Conservation (phyloP, 2,113 vertebrate species). For the Microtus pennsylvanicus region DNA sequence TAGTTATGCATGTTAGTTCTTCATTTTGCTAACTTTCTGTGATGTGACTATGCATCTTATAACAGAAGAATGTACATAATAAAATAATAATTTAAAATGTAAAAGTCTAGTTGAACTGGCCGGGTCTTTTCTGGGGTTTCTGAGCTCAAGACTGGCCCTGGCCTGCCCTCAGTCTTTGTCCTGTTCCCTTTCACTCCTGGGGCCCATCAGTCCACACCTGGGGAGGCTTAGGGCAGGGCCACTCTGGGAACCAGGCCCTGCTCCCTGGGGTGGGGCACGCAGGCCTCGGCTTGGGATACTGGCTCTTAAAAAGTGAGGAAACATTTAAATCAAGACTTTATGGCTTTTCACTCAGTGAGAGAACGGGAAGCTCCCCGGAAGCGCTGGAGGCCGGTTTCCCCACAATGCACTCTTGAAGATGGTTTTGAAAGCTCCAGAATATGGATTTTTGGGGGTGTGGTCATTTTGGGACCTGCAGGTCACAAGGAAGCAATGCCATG, state of each 20-base stretch:
- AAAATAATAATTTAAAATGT: background rate
- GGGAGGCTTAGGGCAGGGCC: background rate
- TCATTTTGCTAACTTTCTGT: background rate
- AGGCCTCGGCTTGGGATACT: background rate
- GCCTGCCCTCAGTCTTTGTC: too few species aligned
- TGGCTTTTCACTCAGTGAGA: background rate
- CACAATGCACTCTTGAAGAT: background rate
- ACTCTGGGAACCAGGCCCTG: background rate
- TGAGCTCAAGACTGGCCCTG: background rate
- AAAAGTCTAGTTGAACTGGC: background rate
- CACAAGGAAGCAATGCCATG: background rate
- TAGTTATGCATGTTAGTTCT: background rate
- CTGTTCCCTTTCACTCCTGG: background rate
- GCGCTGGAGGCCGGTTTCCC: background rate
- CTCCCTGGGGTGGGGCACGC: background rate
- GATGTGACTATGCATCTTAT: background rate
- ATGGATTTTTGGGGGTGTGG: background rate
- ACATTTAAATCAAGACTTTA: background rate
- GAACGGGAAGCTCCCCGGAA: background rate
- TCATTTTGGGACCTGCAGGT: background rate
- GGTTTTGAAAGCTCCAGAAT: background rate
- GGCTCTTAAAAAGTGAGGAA: slow-evolving; percentile 34
- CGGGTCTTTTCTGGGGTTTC: background rate
- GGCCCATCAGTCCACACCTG: background rate
- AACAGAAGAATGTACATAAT: background rate